Evolutionary conservation across 2,113 vertebrate species (phyloP).

Genomic region (Phasianus colchicus): DNA sequence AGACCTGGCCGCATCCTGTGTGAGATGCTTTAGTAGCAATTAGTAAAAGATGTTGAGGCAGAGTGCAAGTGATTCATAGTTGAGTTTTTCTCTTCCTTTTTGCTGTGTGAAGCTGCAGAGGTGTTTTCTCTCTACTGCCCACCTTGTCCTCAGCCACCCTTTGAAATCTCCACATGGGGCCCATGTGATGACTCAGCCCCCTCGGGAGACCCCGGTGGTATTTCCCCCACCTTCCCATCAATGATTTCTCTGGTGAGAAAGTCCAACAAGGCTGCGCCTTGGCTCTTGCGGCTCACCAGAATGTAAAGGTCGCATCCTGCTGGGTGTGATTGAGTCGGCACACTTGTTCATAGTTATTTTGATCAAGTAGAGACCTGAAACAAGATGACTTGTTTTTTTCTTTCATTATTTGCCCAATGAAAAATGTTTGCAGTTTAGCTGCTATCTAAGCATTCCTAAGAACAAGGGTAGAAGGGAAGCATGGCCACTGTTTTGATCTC

Average conservation of each 20-base stretch:
- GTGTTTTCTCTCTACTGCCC: neutral
- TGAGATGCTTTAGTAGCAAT: neutral
- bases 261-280: neutral
- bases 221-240: neutral
- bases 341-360: rapidly evolving
- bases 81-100: slow-evolving; percentile 31
- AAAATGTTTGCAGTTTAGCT: neutral
- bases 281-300: neutral
- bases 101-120: neutral
- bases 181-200: neutral
- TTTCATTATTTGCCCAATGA: neutral
- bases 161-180: neutral
- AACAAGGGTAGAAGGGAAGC: neutral
- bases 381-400: neutral
- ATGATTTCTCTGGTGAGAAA: neutral
- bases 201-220: slow-evolving; percentile 26
- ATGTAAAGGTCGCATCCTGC: rapidly evolving
- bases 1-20: neutral
- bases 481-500: rapidly evolving
- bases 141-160: neutral
- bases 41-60: neutral
- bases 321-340: neutral
- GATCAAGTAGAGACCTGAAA: neutral
- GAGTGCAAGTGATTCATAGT: neutral
- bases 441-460: neutral